Evolutionary conservation across 2,888 invertebrate genomes (phyloP).

Genomic region (Sesia apiformis): DNA sequence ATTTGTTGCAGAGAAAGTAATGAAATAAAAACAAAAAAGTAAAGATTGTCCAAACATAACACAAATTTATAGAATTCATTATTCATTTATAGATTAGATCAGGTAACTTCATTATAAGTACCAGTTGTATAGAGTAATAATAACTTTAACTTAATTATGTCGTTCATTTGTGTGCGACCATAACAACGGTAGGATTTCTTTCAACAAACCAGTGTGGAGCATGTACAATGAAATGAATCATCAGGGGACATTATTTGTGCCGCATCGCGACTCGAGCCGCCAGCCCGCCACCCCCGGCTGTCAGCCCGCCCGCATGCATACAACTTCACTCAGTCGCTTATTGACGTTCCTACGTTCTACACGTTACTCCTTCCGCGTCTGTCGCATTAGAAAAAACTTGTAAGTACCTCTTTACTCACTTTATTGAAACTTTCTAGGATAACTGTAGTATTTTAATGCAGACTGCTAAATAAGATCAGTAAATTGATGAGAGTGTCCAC

Average conservation of each 20-base stretch:
- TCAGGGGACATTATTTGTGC: not conserved
- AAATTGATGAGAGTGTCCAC: too few relatives aligned
- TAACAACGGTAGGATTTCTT: too few relatives aligned
- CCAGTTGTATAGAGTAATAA: too few relatives aligned
- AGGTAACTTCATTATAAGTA: not conserved
- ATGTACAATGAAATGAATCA: not conserved
- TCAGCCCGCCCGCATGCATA: conserved; percentile 14
- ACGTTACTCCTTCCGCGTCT: conserved; percentile 26
- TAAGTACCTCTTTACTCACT: not conserved
- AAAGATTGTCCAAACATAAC: too few relatives aligned
- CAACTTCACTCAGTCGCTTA: conserved; percentile 40
- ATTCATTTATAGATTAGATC: not conserved
- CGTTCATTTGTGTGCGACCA: too few relatives aligned
- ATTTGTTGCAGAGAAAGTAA: not conserved
- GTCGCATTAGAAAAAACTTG: conserved; percentile 25
- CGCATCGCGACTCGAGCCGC: conserved; percentile 1
- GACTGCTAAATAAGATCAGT: too few relatives aligned
- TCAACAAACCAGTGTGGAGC: too few relatives aligned
- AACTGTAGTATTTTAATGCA: too few relatives aligned
- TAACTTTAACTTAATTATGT: too few relatives aligned
- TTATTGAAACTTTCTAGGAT: not conserved
- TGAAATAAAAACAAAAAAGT: too few relatives aligned
- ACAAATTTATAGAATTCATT: not conserved
- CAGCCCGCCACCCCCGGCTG: conserved; percentile 11
- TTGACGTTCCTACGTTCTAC: conserved; percentile 42